Conservation (phyloP, 2,888 invertebrate genomes). For the Agrochola litura region DNA sequence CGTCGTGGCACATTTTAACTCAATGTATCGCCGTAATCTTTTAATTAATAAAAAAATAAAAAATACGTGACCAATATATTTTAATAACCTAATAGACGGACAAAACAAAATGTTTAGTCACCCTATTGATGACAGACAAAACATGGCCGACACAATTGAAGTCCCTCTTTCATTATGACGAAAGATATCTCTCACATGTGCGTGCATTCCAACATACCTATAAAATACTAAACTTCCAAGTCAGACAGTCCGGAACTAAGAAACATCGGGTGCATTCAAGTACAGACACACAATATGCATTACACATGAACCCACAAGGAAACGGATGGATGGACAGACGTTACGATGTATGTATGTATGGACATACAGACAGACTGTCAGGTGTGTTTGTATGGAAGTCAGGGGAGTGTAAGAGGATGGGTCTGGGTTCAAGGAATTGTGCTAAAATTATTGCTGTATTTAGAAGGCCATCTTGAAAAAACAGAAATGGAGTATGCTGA, state of each 20-base stretch:
- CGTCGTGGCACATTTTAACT: too few relatives aligned
- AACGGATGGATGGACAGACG: constrained; percentile 74
- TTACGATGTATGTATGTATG: constrained; percentile 41
- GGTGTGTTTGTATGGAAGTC: constrained; percentile 64
- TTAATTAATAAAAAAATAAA: too few relatives aligned
- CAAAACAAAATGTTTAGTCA: too few relatives aligned
- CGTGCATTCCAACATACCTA: background rate
- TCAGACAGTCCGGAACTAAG: constrained; percentile 38
- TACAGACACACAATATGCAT: constrained; percentile 71
- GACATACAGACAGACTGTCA: constrained; percentile 39
- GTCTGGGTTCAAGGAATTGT: too few relatives aligned
- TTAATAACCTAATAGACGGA: too few relatives aligned
- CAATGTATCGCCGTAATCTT: too few relatives aligned
- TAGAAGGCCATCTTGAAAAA: background rate
- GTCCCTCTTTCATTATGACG: background rate
- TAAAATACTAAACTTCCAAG: background rate
- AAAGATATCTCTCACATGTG: background rate
- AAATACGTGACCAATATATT: too few relatives aligned
- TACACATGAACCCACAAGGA: constrained; percentile 77
- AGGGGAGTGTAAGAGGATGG: background rate
- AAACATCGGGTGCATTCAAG: constrained; percentile 52
- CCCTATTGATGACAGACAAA: too few relatives aligned
- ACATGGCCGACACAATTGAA: background rate
- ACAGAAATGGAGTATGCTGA: background rate
- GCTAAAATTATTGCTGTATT: background rate